These are phyloP conservation scores for Ischnus inquisitorius DNA, from an alignment of 2,888 invertebrate genomes.

Conservation along the genomic window DNA sequence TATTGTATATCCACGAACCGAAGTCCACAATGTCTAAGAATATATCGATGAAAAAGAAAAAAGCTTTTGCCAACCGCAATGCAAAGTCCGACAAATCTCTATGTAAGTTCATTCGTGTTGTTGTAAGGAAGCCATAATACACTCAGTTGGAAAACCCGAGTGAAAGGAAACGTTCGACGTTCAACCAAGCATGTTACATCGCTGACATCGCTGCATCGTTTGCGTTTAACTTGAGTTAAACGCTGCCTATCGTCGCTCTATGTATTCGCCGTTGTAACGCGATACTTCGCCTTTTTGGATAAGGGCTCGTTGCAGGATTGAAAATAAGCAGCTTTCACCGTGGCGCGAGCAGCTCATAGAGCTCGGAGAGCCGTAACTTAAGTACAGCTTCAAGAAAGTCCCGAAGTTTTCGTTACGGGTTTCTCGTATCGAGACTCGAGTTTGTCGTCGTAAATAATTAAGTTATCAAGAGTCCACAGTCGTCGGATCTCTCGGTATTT, in stretches of 20 bases:
- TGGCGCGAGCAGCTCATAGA: neutral
- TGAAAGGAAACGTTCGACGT: conserved; percentile 4
- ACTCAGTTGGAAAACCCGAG: conserved; percentile 5
- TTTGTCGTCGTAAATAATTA: neutral
- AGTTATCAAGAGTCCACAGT: no score
- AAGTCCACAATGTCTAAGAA: neutral
- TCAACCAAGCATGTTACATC: conserved; percentile 2
- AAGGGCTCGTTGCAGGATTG: neutral
- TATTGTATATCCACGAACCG: no score
- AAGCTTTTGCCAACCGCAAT: neutral
- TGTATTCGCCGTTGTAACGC: conserved; percentile 2
- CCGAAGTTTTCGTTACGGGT: neutral
- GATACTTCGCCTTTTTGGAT: neutral
- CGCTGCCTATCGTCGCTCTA: neutral
- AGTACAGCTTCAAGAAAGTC: neutral
- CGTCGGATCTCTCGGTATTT: no score
- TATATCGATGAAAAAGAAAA: neutral
- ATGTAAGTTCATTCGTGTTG: neutral
- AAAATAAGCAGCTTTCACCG: conserved; percentile 6
- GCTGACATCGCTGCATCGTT: conserved; percentile 8
- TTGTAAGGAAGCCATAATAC: no score
- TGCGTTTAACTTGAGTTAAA: conserved; percentile 6
- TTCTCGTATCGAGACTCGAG: neutral
- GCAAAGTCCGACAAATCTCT: neutral
- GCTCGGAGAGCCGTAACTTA: neutral